phyloP scores from a whole-genome alignment of 1,140 invertebrate species.

The Mercenaria mercenaria region DNA sequence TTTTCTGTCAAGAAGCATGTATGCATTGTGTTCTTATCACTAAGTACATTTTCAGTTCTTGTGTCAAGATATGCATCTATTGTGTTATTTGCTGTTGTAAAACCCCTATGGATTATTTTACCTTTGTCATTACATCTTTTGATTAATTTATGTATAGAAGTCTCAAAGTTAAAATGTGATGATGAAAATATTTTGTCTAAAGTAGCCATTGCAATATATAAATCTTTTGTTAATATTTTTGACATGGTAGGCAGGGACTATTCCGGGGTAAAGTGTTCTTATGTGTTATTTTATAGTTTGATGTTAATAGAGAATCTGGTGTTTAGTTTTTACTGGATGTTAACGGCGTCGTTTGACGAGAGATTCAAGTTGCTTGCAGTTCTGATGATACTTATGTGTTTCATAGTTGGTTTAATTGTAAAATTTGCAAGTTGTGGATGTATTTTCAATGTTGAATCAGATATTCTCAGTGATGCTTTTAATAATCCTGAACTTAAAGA shows the following conservation, averaged over 20 bases:
- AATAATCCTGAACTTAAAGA: slow-evolving; percentile 53
- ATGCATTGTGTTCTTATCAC: slow-evolving; percentile 11
- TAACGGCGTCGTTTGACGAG: slow-evolving; percentile 26
- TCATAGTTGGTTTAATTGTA: slow-evolving; percentile 51
- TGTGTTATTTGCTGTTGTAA: slow-evolving; percentile 43
- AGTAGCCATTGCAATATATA: slow-evolving; percentile 37
- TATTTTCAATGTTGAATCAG: slow-evolving; percentile 50
- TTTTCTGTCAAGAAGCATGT: slow-evolving; percentile 1
- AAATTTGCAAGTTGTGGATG: slow-evolving; percentile 62
- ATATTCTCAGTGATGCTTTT: slow-evolving; percentile 60
- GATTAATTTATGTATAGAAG: slow-evolving; percentile 11
- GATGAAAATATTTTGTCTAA: slow-evolving; percentile 4
- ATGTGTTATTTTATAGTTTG: slow-evolving; percentile 51
- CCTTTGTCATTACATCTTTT: slow-evolving; percentile 47
- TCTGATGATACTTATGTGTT: slow-evolving; percentile 39
- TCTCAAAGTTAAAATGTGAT: slow-evolving; percentile 8
- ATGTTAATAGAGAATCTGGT: slow-evolving; percentile 63
- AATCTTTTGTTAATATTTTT: slow-evolving; percentile 55
- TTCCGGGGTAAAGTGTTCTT: slow-evolving; percentile 57
- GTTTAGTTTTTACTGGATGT: slow-evolving; percentile 62
- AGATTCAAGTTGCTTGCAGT: slow-evolving; percentile 31
- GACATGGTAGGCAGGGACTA: slow-evolving; percentile 52
- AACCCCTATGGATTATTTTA: slow-evolving; percentile 51
- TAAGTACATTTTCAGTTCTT: slow-evolving; percentile 40
- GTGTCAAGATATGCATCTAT: slow-evolving; percentile 50